Evolutionary conservation across 2,113 vertebrate genomes (phyloP), one percentile per base, ranked within the genome.

Genomic region (Emydura subglobosa): DNA sequence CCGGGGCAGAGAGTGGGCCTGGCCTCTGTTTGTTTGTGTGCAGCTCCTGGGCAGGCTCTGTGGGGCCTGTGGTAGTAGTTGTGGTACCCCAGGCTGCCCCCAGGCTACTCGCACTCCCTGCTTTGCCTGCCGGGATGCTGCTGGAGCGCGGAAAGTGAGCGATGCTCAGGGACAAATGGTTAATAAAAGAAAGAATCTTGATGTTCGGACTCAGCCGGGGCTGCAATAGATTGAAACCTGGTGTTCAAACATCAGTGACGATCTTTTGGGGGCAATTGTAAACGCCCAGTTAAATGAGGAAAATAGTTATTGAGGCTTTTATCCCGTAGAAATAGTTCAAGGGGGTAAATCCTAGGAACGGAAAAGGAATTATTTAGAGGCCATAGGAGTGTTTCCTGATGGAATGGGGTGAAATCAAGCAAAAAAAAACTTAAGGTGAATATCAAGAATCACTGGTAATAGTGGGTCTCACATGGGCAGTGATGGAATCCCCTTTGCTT

Each of bases 101-200:
- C 34, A 10, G 19, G 19, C 9, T 22, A 39, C 5, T 72, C 1
- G n/a, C 19, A 39, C n/a, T 39, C n/a, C 1, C 1, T 6, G n/a
- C 65, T 72, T 10, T 22, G 65, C n/a, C 17, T 72, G 65, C 65
- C 65, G 10, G 65, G 19, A 19, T 19, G 34, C 34, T 53, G 19
- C n/a, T 21, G 13, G 34, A 68, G 34, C 34, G n/a, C 39, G 65
- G 34, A 39, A 5, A 39, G 65, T 21, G 34, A 39, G 65, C 9
- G 16, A 14, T 65, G 6, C 7, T 17, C 31, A 34, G 59, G 31
- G 6, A 17, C 17, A n/a, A 65, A 65, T n/a, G 61, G 31, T 4
- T 65, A 65, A 65, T 34, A 29, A 59, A 59, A 31, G 25, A 59
- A 57, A 27, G 25, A n/a, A 16, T 68, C 34, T 68, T 68, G 65